These are phyloP conservation scores for Henricia sp. DNA, from an alignment of 53 echinoderm and acorn worm species.

Conservation along the genomic window DNA sequence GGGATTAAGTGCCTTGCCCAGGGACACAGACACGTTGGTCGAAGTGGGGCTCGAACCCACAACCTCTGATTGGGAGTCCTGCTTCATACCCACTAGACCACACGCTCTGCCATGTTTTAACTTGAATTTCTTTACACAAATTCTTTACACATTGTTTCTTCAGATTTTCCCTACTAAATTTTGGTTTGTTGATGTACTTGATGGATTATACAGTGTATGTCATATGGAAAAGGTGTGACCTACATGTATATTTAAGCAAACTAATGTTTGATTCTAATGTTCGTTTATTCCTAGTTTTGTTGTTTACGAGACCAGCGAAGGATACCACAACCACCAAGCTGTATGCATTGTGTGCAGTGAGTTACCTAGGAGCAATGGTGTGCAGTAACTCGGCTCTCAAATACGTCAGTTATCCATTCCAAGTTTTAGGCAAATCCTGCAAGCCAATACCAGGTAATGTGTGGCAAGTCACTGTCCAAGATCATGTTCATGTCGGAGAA, in stretches of 20 bases:
- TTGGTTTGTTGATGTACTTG: neutral
- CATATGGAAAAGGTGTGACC: too few relatives aligned
- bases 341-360: conserved; percentile 83
- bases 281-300: conserved; percentile 61
- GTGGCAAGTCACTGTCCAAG: too few relatives aligned
- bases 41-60: too few relatives aligned
- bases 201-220: too few relatives aligned
- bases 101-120: too few relatives aligned
- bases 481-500: too few relatives aligned
- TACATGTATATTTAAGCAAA: too few relatives aligned
- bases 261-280: neutral
- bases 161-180: neutral
- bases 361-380: conserved; percentile 96
- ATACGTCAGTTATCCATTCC: conserved; percentile 97
- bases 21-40: too few relatives aligned
- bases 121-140: neutral
- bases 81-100: too few relatives aligned
- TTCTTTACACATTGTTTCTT: neutral
- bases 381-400: conserved; percentile 93
- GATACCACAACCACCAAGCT: conserved; percentile 73
- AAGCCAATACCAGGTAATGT: conserved; percentile 95
- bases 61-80: too few relatives aligned
- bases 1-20: too few relatives aligned
- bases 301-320: conserved; percentile 60
- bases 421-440: conserved; percentile 92